Conservation (phyloP, 2,113 vertebrate genomes). For the Tenrec ecaudatus region DNA sequence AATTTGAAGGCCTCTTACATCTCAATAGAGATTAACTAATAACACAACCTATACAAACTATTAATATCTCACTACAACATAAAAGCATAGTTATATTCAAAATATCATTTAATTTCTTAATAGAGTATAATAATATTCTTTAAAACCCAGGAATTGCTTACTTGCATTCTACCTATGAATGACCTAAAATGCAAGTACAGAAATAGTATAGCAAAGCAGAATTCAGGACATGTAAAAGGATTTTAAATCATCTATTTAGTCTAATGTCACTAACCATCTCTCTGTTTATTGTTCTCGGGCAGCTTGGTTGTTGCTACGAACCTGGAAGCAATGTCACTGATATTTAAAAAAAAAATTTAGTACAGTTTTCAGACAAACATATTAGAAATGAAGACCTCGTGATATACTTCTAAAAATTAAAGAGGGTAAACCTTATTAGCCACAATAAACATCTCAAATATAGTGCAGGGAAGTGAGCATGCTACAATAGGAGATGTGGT, state of each 20-base stretch:
- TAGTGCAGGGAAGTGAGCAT: too few relatives aligned
- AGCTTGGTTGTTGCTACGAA: background rate
- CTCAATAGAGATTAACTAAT: too few relatives aligned
- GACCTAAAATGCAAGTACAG: background rate
- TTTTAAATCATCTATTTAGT: background rate
- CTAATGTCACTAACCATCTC: background rate
- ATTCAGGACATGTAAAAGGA: background rate
- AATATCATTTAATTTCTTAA: background rate
- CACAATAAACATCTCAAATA: too few relatives aligned
- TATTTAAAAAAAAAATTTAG: too few relatives aligned
- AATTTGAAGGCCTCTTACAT: too few relatives aligned
- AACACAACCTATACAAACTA: too few relatives aligned
- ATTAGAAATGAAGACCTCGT: too few relatives aligned
- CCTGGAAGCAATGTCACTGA: background rate
- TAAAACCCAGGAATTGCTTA: background rate
- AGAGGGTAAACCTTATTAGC: too few relatives aligned
- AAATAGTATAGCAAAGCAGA: background rate
- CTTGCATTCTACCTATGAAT: background rate
- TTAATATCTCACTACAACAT: background rate
- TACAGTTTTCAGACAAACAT: too few relatives aligned
- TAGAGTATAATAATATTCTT: background rate
- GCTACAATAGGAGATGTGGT: too few relatives aligned
- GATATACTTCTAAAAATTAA: too few relatives aligned
- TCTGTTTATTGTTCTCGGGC: background rate
- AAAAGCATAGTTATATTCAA: background rate